These are phyloP conservation scores for Drosophila meridionalis DNA, from an alignment of 2,888 invertebrate genomes.

Conservation along the genomic window DNA sequence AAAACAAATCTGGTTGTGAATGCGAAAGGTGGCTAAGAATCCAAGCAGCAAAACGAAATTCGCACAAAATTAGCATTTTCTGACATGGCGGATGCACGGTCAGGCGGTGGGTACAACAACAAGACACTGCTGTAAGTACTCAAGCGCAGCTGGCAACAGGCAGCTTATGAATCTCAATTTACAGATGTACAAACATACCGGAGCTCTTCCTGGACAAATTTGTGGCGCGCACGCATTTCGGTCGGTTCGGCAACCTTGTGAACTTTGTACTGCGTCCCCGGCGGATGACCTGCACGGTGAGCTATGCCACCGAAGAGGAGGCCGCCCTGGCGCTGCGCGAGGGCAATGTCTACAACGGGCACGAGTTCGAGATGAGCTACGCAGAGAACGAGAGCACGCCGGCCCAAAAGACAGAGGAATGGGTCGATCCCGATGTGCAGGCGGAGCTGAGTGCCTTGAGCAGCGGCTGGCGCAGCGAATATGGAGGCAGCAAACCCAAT, in stretches of 20 bases:
- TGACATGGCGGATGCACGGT: slow-evolving; percentile 45
- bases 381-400: slow-evolving; percentile 86
- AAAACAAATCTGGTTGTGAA: not conserved
- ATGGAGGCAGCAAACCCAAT: slow-evolving; percentile 5
- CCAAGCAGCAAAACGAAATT: not conserved
- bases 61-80: not conserved
- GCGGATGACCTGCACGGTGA: slow-evolving; percentile 88
- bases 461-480: slow-evolving; percentile 51
- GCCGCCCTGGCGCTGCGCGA: slow-evolving; percentile 87
- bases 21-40: not conserved
- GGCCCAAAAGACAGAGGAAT: slow-evolving; percentile 83
- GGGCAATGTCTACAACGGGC: slow-evolving; percentile 88
- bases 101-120: slow-evolving; percentile 44
- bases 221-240: slow-evolving; percentile 88
- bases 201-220: slow-evolving; percentile 87
- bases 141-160: not conserved
- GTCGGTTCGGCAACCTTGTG: slow-evolving; percentile 89
- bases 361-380: slow-evolving; percentile 87
- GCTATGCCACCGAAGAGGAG: slow-evolving; percentile 88
- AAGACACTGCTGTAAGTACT: slow-evolving; percentile 62
- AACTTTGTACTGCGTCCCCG: slow-evolving; percentile 88
- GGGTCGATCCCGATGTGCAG: slow-evolving; percentile 88
- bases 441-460: slow-evolving; percentile 89
- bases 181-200: slow-evolving; percentile 88
- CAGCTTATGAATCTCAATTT: not conserved